phyloP scores from a whole-genome alignment of 2,113 vertebrate genomes.

The Thinocorus orbignyianus region DNA sequence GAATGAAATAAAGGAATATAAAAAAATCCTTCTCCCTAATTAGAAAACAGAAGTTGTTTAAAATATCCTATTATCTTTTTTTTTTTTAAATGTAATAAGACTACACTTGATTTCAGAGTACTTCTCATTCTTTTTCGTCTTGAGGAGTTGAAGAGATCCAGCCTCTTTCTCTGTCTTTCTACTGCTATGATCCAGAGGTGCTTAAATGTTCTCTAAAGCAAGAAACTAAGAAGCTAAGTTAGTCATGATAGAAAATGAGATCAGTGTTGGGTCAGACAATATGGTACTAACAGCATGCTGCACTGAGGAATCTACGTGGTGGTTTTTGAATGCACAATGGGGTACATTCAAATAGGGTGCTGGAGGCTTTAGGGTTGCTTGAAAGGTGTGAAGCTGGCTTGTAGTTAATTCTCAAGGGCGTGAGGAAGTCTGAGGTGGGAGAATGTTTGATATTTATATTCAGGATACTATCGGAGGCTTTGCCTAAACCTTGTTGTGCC shows the following conservation, averaged over 20 bases:
- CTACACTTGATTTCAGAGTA: neutral
- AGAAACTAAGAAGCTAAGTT: neutral
- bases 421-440: neutral
- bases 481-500: neutral
- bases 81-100: neutral
- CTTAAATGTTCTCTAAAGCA: neutral
- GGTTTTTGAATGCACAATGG: neutral
- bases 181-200: neutral
- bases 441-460: neutral
- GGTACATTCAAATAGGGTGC: neutral
- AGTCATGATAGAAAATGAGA: neutral
- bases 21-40: neutral
- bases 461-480: neutral
- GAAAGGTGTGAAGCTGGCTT: neutral
- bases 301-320: accelerated
- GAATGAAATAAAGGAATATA: neutral
- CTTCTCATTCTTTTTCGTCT: neutral
- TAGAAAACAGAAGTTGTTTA: slow-evolving; percentile 2
- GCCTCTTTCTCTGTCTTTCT: neutral
- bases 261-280: neutral
- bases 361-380: neutral
- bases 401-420: neutral
- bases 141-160: neutral
- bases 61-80: neutral
- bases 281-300: accelerated